Percentiles rank a stretch among this genome's conserved stretches.
phyloP scores from a whole-genome alignment of 2,113 vertebrate species.

The Corapipo altera region DNA sequence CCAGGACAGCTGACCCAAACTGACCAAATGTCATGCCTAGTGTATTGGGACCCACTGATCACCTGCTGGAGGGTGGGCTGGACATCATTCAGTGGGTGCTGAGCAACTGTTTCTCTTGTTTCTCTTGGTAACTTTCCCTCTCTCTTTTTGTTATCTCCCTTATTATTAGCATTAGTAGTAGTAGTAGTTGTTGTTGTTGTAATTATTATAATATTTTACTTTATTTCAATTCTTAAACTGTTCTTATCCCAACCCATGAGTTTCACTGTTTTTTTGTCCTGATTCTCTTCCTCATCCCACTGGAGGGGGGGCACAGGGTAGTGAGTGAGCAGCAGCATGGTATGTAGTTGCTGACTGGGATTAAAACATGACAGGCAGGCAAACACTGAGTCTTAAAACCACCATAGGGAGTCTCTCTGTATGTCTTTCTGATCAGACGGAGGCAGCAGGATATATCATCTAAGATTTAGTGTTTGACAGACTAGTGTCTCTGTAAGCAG shows the following conservation, averaged over 20 bases:
- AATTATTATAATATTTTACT: not conserved
- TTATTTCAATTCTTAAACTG: not conserved
- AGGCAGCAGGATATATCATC: slow-evolving; percentile 47
- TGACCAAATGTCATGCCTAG: too few relatives aligned
- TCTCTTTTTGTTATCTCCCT: not conserved
- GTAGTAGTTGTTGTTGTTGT: not conserved
- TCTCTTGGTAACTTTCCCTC: not conserved
- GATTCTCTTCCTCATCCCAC: not conserved
- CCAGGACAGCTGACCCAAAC: not conserved
- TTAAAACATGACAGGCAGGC: not conserved
- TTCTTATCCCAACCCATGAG: not conserved
- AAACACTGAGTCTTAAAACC: slow-evolving; percentile 38
- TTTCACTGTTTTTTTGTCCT: not conserved
- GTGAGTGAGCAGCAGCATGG: not conserved
- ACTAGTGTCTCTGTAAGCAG: slow-evolving; percentile 13
- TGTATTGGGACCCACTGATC: not conserved
- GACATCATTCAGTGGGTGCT: not conserved
- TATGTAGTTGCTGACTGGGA: accelerated
- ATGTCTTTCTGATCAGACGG: slow-evolving; percentile 14
- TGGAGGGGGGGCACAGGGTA: not conserved
- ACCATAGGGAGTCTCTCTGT: slow-evolving; percentile 23
- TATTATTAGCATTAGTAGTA: not conserved
- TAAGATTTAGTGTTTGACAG: slow-evolving; percentile 55
- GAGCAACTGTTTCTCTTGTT: not conserved
- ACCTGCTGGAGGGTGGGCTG: not conserved